A percentile compares a stretch with the other conserved stretches of the same genome.
These are phyloP conservation scores for Camponotus pennsylvanicus DNA, from an alignment of 1,140 invertebrate species.

Conservation along the genomic window DNA sequence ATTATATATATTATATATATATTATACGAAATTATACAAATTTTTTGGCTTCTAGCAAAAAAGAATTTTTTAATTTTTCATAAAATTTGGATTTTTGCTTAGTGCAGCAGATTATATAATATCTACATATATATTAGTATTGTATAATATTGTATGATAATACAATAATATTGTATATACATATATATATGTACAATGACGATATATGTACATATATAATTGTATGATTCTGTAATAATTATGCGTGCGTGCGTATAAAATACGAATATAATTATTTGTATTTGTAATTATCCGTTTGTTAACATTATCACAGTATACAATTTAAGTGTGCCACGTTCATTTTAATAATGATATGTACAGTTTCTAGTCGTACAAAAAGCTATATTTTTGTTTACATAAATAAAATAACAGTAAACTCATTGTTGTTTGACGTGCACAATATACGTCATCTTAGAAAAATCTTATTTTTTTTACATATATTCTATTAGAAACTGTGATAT, in stretches of 20 bases:
- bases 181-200: neutral
- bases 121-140: neutral
- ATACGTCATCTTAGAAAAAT: constrained; percentile 11
- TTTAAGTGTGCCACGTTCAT: constrained; percentile 26
- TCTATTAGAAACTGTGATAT: constrained; percentile 11
- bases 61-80: neutral
- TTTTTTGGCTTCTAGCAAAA: neutral
- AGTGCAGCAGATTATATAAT: neutral
- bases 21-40: neutral
- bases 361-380: constrained; percentile 65
- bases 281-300: neutral
- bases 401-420: constrained; percentile 36
- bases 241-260: neutral
- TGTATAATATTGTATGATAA: constrained; percentile 5
- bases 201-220: neutral
- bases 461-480: constrained; percentile 32
- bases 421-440: constrained; percentile 41
- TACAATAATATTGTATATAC: constrained; percentile 35
- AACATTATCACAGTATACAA: neutral
- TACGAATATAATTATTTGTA: neutral
- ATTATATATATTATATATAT: no score
- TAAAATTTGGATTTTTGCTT: constrained; percentile 22
- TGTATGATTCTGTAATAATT: neutral
- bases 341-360: constrained; percentile 24
- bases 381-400: constrained; percentile 54